phyloP scores from a whole-genome alignment of 2,797 vertebrate genomes.

The Macrochelys suwanniensis region DNA sequence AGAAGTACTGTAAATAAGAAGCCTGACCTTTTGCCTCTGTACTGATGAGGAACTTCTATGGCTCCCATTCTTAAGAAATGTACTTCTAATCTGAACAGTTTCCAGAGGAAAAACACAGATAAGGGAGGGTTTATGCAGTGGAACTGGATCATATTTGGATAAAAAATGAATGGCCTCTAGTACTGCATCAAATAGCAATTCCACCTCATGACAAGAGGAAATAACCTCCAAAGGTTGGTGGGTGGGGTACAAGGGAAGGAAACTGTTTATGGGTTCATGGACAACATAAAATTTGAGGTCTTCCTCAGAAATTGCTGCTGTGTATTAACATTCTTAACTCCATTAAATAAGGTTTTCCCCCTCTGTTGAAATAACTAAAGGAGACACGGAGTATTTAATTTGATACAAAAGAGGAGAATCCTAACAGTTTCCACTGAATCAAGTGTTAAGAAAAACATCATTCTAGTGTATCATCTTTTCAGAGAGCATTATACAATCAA shows the following conservation, averaged over 20 bases:
- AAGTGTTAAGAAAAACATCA: background rate
- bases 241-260: background rate
- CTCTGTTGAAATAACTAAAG: background rate
- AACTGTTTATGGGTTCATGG: background rate
- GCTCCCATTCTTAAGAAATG: background rate
- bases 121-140: background rate
- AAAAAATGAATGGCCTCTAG: background rate
- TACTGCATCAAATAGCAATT: background rate
- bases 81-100: background rate
- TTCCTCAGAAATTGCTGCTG: background rate
- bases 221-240: no score
- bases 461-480: background rate
- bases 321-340: background rate
- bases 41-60: background rate
- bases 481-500: background rate
- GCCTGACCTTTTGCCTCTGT: background rate
- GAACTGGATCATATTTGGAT: background rate
- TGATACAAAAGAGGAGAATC: background rate
- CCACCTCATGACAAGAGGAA: background rate
- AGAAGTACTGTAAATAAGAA: background rate
- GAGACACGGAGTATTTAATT: background rate
- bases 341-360: background rate
- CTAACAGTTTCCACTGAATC: background rate
- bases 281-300: background rate
- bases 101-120: background rate